Evolutionary conservation across 1,140 invertebrate species (phyloP).

Genomic region (Calliphora vicina): DNA sequence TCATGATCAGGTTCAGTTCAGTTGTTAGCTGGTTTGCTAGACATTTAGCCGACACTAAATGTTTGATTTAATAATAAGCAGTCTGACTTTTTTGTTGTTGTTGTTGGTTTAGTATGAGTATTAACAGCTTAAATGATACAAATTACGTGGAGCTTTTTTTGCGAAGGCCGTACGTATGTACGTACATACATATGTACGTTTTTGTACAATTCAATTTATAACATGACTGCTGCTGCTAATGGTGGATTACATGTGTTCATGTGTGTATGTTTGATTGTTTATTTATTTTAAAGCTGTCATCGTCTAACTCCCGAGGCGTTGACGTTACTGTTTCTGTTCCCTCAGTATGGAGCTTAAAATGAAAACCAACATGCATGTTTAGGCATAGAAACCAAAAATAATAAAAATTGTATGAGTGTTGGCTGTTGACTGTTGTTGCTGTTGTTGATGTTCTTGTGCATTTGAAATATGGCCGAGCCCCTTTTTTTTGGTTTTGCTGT

Average conservation of each 20-base stretch:
- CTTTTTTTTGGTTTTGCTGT: not conserved
- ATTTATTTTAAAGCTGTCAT: not conserved
- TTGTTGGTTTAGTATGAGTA: not conserved
- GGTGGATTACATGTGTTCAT: not conserved
- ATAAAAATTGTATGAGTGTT: not conserved
- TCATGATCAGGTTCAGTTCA: not conserved
- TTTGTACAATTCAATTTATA: not conserved
- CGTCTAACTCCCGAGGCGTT: not conserved
- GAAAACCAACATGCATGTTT: not conserved
- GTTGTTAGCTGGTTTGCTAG: not conserved
- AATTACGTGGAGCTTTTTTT: not conserved
- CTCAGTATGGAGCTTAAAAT: not conserved
- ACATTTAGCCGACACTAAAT: not conserved
- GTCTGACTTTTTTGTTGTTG: not conserved
- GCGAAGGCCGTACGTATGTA: not conserved
- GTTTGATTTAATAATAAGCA: not conserved
- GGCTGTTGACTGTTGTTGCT: not conserved
- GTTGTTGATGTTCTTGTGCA: not conserved
- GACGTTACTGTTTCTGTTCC: not conserved
- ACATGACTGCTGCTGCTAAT: not conserved
- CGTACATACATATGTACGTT: not conserved
- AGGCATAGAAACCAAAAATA: not conserved
- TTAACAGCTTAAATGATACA: not conserved
- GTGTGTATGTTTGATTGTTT: not conserved
- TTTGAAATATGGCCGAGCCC: not conserved